Evolutionary conservation across 1,140 invertebrate genomes (phyloP).

Genomic region (Euborellia annulipes): DNA sequence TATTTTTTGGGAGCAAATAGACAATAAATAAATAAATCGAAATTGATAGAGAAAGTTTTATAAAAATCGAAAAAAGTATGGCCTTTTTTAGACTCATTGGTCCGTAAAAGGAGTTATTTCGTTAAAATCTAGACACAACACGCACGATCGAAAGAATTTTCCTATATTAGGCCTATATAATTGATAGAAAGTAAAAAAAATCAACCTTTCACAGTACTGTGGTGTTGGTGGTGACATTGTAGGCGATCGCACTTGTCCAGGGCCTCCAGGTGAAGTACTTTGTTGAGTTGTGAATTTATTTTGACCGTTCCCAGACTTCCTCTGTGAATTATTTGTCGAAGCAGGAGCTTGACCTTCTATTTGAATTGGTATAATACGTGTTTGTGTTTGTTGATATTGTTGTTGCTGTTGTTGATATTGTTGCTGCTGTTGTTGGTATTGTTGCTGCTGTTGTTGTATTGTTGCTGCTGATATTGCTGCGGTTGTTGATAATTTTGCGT

Average conservation of each 20-base stretch:
- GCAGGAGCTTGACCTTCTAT: conserved; percentile 24
- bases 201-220: neutral
- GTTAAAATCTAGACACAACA: too few species aligned
- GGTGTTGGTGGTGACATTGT: conserved; percentile 19
- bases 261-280: conserved; percentile 1
- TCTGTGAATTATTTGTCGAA: neutral
- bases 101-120: too few species aligned
- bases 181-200: too few species aligned
- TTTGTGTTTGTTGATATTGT: conserved; percentile 11
- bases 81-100: too few species aligned
- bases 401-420: conserved; percentile 13
- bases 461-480: conserved; percentile 9
- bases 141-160: too few species aligned
- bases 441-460: neutral
- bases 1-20: too few species aligned
- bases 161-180: too few species aligned
- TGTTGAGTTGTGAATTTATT: conserved; percentile 2
- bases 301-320: neutral
- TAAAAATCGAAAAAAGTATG: too few species aligned
- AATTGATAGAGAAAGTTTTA: too few species aligned
- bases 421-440: conserved; percentile 1
- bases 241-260: conserved; percentile 1
- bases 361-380: conserved; percentile 32
- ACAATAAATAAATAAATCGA: too few species aligned
- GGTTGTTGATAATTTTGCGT: too few species aligned